Evolutionary conservation across 2,888 invertebrate genomes (phyloP), one percentile per base, ranked within the genome.

Genomic region (Syrista parreyssii): DNA sequence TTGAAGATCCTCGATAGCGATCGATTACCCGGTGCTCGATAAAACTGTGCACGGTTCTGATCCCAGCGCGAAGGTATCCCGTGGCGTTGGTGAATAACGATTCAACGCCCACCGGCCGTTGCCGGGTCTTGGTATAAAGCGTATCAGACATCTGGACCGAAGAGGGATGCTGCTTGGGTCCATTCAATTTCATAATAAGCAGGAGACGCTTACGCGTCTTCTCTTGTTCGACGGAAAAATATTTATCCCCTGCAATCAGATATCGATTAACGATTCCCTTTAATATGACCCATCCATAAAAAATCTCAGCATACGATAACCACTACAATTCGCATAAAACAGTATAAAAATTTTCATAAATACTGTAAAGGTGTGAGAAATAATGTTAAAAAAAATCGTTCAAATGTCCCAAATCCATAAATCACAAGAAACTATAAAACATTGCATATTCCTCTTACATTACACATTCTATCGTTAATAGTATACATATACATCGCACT

Each of bases 201-300:
- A 33, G 71, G 71, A 71, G 71, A 71, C 31, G 15, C 55, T 55
- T 55, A 3, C 55, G 55, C 55, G 55, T 55, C 55, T 23, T 23
- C 23, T 55, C 40, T 55, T 9, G 40, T 68, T 76, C 69, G 71
- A 68, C 35, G 72, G 75, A 68, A 73, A 73, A 32, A 72, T 72
- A 73, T 55, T 55, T 9, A 23, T 9, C 23, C 15, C 0, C 9
- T 23, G 23, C 23, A 80, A 80, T 83, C 82, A 82, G 83, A 86
- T 85, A 84, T 83, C 83, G 81, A 86, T 85, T 86, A 86, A 85
- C 82, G 86, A 87, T 85, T 85, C 81, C 80, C 81, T 86, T 86
- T 2, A 23, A 55, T 23, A 55, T 6, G 55, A 23, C 55, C 23
- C 2, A 23, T 55, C 23, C 9, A 55, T 9, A 9, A 0, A 23